Conservation (phyloP, 2,888 invertebrate species). For the Heliconius aoede region DNA sequence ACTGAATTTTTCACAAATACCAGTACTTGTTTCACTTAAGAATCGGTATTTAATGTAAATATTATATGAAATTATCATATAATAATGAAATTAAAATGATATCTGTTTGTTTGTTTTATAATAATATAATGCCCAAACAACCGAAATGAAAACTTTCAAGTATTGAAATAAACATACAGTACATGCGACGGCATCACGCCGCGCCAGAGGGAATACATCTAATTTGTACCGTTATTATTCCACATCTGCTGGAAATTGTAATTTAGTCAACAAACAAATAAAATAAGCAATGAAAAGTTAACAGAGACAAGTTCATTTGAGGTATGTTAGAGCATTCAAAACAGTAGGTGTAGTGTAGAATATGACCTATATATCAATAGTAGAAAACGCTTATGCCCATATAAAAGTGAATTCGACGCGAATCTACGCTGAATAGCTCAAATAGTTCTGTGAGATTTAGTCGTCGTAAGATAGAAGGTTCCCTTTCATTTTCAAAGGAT, state of each 20-base stretch:
- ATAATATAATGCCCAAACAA: neutral
- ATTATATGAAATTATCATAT: neutral
- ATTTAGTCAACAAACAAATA: neutral
- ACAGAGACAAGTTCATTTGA: conserved; percentile 6
- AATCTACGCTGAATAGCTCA: conserved; percentile 24
- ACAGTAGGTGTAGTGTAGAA: conserved; percentile 28
- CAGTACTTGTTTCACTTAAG: too few relatives aligned
- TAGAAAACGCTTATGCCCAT: conserved; percentile 28
- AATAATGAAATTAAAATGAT: neutral
- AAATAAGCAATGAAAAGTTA: conserved; percentile 3
- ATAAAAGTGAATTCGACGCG: conserved; percentile 31
- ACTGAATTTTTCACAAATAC: neutral
- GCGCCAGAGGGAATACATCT: neutral
- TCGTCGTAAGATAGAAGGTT: conserved; percentile 36
- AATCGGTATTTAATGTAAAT: too few relatives aligned
- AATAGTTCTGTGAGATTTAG: conserved; percentile 30
- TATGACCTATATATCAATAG: conserved; percentile 30
- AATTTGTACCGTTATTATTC: conserved; percentile 25
- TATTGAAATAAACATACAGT: neutral
- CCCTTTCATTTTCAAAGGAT: conserved; percentile 32
- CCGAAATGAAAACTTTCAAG: neutral
- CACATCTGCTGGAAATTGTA: neutral
- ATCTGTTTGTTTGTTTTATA: neutral
- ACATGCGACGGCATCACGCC: neutral
- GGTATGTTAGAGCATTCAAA: neutral